A percentile compares a stretch with the other conserved stretches of the same genome.
Evolutionary conservation across 2,888 invertebrate species (phyloP).

Genomic region (Itoplectis maculator): DNA sequence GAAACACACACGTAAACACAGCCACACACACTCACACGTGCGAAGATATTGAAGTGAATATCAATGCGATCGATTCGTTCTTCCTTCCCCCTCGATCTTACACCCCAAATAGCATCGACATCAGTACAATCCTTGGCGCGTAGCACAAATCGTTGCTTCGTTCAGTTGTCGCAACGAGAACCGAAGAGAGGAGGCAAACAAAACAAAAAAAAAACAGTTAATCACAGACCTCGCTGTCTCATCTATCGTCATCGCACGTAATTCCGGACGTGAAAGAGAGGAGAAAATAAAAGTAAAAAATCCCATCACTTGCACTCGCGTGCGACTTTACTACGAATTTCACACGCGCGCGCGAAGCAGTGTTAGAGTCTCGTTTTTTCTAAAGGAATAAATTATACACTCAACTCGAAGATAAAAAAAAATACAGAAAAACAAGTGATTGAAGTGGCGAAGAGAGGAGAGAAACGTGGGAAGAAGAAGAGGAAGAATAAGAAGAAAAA

Average conservation of each 20-base stretch:
- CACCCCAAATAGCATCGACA: constrained; percentile 18
- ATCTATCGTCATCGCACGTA: constrained; percentile 32
- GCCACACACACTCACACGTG: no score
- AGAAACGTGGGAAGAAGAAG: neutral
- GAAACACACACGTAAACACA: no score
- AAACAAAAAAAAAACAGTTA: neutral
- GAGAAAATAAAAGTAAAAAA: neutral
- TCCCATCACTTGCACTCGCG: constrained; percentile 35
- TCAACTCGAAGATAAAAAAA: constrained; percentile 34
- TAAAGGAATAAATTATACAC: constrained; percentile 15
- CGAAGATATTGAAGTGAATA: no score
- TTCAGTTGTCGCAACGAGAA: neutral
- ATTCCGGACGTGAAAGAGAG: neutral
- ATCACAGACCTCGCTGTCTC: constrained; percentile 9
- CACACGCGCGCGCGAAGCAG: constrained; percentile 26
- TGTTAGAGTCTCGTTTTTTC: constrained; percentile 43
- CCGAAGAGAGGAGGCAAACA: neutral
- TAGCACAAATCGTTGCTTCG: constrained; percentile 5
- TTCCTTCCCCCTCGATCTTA: constrained; percentile 55
- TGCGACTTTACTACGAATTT: constrained; percentile 25
- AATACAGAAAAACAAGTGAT: constrained; percentile 27
- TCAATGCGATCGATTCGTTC: constrained; percentile 50
- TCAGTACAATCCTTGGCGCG: constrained; percentile 16
- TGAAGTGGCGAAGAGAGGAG: constrained; percentile 1
- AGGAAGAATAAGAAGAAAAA: constrained; percentile 7